Evolutionary conservation across 1,140 invertebrate genomes (phyloP), one percentile per base, ranked within the genome.

Genomic region (Apis laboriosa): DNA sequence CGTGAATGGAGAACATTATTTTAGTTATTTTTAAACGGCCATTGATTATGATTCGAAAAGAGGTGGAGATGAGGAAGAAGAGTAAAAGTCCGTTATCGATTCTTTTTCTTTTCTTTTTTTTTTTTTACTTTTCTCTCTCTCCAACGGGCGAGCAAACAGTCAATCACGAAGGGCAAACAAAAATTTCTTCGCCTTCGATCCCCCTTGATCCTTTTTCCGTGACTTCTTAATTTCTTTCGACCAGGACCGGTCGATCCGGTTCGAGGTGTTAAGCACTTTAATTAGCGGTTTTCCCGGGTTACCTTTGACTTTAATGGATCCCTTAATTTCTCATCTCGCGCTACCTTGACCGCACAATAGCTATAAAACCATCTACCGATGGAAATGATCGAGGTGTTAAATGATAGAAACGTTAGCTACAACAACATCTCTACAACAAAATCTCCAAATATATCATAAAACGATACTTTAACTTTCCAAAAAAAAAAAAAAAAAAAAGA

Each of bases 21-120:
- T 51, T 9, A 58, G 21, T 17, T 24, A 24, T 87, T 87, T 80
- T 86, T 86, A 66, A 43, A 63, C 73, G 60, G 81, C 49, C 84
- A 84, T 85, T 87, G 85, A 93, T 93, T 91, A 92, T 92, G 86
- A 60, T 87, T 86, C 68, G 77, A 74, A 79, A 79, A 73, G 71
- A 73, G 66, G 12, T 15, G 49, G 71, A 73, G 66, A 8, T 9
- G 49, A 19, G 55, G 51, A 24, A 74, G 51, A 28, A 67, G 74
- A 55, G 66, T 21, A n/a, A 77, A 28, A 63, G 15, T 63, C 13
- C 9, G 1, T 21, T 55, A n/a, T 8, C 24, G 55, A 78, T 55
- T 68, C 61, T 81, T 83, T 82, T 58, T 55, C n/a, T 24, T 56
- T 56, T 28, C 51, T n/a, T 15, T 13, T 78, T 77, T 80, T 51